These are phyloP conservation scores for Malurus cyaneus DNA, from an alignment of 2,113 vertebrate genomes.

Conservation along the genomic window DNA sequence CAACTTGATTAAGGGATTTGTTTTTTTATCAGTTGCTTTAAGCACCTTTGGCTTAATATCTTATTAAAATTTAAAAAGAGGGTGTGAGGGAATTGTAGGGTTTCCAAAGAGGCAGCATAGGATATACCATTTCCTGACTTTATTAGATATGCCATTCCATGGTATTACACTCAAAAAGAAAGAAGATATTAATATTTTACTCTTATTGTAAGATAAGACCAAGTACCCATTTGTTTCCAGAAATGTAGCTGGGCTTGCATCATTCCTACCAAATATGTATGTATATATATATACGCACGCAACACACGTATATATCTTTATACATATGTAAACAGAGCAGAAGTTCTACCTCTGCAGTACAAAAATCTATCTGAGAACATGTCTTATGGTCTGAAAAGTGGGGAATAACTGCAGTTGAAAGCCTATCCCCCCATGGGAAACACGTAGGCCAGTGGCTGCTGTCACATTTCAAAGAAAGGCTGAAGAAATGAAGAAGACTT, in stretches of 20 bases:
- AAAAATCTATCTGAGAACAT: background rate
- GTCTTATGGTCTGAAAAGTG: background rate
- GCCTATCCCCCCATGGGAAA: background rate
- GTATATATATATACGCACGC: background rate
- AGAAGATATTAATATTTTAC: background rate
- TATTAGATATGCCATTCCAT: background rate
- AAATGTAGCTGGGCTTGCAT: background rate
- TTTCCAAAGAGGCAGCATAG: background rate
- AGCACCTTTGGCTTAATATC: background rate
- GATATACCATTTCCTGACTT: background rate
- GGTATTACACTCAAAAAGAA: background rate
- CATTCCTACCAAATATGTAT: background rate
- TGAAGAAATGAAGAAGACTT: slow-evolving; percentile 79
- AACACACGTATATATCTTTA: background rate
- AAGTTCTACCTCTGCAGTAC: background rate
- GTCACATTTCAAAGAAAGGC: slow-evolving; percentile 70
- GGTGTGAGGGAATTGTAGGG: background rate
- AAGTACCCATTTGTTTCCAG: background rate
- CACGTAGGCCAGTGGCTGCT: slow-evolving; percentile 44
- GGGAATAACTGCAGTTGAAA: background rate
- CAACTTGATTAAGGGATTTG: background rate
- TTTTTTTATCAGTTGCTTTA: background rate
- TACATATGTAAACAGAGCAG: background rate
- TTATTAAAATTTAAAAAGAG: background rate
- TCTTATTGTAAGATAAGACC: background rate